Percentiles rank a stretch among this genome's conserved stretches.
Conservation (phyloP, 2,888 invertebrate species). For the Meiosimyza decipiens region DNA sequence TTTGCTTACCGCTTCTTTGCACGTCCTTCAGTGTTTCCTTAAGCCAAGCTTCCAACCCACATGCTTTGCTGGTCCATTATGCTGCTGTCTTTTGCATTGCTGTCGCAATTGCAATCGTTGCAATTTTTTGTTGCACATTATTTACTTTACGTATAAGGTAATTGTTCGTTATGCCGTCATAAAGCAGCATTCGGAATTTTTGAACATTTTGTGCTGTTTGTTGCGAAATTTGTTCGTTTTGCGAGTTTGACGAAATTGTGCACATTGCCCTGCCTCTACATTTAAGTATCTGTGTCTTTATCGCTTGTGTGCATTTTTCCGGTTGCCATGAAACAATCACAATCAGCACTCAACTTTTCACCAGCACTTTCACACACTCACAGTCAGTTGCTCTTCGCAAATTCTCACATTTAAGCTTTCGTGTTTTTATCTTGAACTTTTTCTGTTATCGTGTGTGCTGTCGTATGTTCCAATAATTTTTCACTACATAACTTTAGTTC, state of each 20-base stretch:
- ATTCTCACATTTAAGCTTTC: constrained; percentile 7
- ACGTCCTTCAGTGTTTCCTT: background rate
- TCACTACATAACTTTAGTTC: no score
- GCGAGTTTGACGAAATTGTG: no score
- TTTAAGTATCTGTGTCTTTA: no score
- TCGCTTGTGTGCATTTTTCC: constrained; percentile 31
- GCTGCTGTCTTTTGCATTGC: background rate
- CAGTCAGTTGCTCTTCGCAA: constrained; percentile 23
- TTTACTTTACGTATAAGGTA: background rate
- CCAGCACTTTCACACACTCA: constrained; percentile 10
- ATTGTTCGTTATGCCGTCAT: no score
- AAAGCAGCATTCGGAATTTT: no score
- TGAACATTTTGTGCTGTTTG: no score
- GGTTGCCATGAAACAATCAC: constrained; percentile 41
- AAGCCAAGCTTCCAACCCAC: background rate
- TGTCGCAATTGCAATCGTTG: constrained; percentile 9
- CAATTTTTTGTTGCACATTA: constrained; percentile 15
- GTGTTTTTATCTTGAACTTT: background rate
- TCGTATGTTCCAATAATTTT: no score
- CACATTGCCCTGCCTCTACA: no score
- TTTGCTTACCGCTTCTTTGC: background rate
- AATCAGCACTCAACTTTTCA: constrained; percentile 21
- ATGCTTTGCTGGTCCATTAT: constrained; percentile 5
- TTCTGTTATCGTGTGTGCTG: no score
- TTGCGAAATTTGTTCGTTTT: no score